A percentile compares a stretch with the other conserved stretches of the same genome.
These are phyloP conservation scores for Caenorhabditis parvicauda DNA, from an alignment of 2,888 invertebrate species.

Conservation along the genomic window DNA sequence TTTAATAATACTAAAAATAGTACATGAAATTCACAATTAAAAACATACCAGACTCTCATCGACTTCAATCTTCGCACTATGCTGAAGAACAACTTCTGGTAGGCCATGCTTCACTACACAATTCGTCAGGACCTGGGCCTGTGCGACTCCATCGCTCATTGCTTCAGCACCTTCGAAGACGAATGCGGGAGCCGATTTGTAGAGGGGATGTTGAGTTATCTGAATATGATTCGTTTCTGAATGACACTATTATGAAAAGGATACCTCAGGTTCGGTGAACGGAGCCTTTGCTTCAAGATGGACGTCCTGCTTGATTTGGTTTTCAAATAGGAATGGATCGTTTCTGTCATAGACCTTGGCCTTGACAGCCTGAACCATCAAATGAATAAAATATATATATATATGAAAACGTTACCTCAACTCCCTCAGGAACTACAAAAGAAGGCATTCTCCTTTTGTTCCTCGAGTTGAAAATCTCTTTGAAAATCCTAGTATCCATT, in stretches of 20 bases:
- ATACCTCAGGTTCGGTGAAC: not conserved
- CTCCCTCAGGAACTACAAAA: conserved; percentile 44
- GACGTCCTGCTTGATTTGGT: not conserved
- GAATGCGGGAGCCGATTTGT: conserved; percentile 33
- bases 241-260: conserved; percentile 6
- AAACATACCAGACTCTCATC: conserved; percentile 31
- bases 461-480: conserved; percentile 42
- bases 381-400: conserved; percentile 1
- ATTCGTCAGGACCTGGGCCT: conserved; percentile 48
- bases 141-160: conserved; percentile 56
- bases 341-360: conserved; percentile 48
- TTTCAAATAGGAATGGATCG: conserved; percentile 30
- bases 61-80: conserved; percentile 27
- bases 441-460: conserved; percentile 43
- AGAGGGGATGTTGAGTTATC: conserved; percentile 47
- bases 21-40: not conserved
- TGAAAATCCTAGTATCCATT: conserved; percentile 57
- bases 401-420: conserved; percentile 30
- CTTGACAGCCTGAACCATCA: conserved; percentile 19
- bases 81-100: conserved; percentile 39
- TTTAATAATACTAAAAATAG: not conserved
- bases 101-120: conserved; percentile 41
- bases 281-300: not conserved
- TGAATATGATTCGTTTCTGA: not conserved
- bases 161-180: conserved; percentile 54